phyloP scores from a whole-genome alignment of 2,797 vertebrate species.

The Diceros bicornis region DNA sequence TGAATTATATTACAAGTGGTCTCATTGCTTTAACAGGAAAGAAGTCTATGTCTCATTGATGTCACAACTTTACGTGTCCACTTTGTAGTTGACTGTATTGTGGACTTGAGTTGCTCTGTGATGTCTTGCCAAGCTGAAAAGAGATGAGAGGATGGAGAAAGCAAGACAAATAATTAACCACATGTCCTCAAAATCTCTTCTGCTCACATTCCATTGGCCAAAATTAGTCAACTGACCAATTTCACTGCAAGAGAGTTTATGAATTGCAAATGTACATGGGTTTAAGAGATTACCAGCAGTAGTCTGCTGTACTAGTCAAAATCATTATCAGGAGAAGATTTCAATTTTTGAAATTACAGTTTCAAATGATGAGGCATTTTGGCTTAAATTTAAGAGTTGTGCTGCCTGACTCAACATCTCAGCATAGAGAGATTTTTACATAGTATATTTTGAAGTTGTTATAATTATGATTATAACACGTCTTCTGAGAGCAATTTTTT shows the following conservation, averaged over 20 bases:
- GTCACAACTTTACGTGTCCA: background rate
- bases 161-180: background rate
- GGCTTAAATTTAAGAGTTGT: background rate
- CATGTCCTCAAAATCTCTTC: background rate
- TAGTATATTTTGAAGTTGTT: slow-evolving; percentile 29
- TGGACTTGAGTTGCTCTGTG: background rate
- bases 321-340: background rate
- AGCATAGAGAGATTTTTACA: background rate
- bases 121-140: background rate
- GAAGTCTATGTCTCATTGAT: background rate
- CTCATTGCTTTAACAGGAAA: background rate
- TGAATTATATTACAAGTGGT: background rate
- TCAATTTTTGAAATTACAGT: slow-evolving; percentile 21
- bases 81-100: background rate
- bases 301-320: background rate
- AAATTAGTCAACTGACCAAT: background rate
- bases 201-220: background rate
- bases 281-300: background rate
- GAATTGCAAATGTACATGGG: background rate
- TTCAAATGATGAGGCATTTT: background rate
- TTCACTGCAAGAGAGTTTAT: background rate
- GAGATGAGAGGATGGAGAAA: background rate
- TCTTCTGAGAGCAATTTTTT: slow-evolving; percentile 44
- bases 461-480: slow-evolving; percentile 1
- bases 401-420: background rate